Evolutionary conservation across 2,888 invertebrate genomes (phyloP).

Genomic region (Malthinus flaveolus): DNA sequence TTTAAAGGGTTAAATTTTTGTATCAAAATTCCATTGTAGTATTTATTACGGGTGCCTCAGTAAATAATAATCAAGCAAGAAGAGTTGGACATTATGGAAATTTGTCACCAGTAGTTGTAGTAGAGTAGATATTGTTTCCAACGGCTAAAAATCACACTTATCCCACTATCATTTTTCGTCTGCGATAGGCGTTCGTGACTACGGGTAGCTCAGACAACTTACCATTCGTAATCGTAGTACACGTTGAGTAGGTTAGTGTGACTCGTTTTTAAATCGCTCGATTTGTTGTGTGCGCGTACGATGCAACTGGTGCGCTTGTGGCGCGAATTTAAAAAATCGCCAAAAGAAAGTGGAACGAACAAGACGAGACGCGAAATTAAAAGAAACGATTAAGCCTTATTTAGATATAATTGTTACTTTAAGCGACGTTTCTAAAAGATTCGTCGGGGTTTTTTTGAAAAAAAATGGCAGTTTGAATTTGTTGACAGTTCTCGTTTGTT

Average conservation of each 20-base stretch:
- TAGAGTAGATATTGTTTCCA: constrained; percentile 4
- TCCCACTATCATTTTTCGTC: constrained; percentile 23
- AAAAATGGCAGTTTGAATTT: not conserved
- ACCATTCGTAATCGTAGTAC: constrained; percentile 14
- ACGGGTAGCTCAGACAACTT: not conserved
- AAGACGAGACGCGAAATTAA: constrained; percentile 8
- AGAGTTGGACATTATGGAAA: not conserved
- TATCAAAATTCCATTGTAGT: constrained; percentile 19
- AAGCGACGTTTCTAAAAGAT: constrained; percentile 10
- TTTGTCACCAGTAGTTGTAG: constrained; percentile 25
- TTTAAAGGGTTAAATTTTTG: constrained; percentile 4
- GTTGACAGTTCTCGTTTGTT: not conserved
- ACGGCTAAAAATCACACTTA: constrained; percentile 21
- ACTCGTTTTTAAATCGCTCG: not conserved
- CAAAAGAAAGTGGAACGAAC: constrained; percentile 22
- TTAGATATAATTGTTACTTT: constrained; percentile 9
- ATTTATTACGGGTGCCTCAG: not conserved
- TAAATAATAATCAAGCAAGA: not conserved
- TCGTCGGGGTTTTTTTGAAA: not conserved
- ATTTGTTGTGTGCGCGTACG: not conserved
- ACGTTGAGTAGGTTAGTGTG: constrained; percentile 3
- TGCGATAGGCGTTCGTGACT: constrained; percentile 6
- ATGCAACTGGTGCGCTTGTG: constrained; percentile 9
- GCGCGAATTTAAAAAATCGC: constrained; percentile 2
- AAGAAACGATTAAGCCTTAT: constrained; percentile 13